Base-by-base conservation (phyloP, 2,113 vertebrate species). In the Pygoscelis antarcticus region DNA sequence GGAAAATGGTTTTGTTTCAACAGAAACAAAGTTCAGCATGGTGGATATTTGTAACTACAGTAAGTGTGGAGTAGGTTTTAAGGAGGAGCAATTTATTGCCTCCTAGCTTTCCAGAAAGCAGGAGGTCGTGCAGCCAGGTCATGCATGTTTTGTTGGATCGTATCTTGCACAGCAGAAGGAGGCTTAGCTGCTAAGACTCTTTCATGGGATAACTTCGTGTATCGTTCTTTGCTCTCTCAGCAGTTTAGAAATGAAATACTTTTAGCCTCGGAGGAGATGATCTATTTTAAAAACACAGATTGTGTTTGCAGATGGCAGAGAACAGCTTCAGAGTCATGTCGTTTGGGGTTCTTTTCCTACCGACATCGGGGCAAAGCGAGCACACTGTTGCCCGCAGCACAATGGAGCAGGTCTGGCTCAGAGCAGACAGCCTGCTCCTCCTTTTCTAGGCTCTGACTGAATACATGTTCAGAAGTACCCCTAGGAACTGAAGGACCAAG, bases 141-240 rank as follows among this genome's bases (percentile, higher is more conserved):
- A 0, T 11, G 27, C 29, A 4, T 95, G 49, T 52, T 90, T 81
- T 64, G 18, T 82, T 79, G 61, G 29, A 81, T 76, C 2, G 1
- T 64, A 20, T 69, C 89, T 58, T 83, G n/a, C 69, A 46, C 66
- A 85, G 49, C 81, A 91, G 80, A 47, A 93, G 65, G 77, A 96
- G 84, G 89, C 83, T 96, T 94, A 96, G 87, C 83, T 62, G 74
- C 49, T 96, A 96, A 96, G 89, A n/a, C 65, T 95, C 93, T 95
- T 95, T 87, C 66, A 34, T 32, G 29, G 84, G 74, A 54, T 91
- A 70, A 42, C 77, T 96, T 89, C 87, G 54, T 46, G 46, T 76
- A 54, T 80, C 34, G 3, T 87, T 93, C 96, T 77, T 79, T 93
- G 87, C 91, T 38, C 74, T 38, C 78, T 96, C 93, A 91, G 95